phyloP scores from a whole-genome alignment of 2,797 vertebrate species.

The Monodelphis domestica region DNA sequence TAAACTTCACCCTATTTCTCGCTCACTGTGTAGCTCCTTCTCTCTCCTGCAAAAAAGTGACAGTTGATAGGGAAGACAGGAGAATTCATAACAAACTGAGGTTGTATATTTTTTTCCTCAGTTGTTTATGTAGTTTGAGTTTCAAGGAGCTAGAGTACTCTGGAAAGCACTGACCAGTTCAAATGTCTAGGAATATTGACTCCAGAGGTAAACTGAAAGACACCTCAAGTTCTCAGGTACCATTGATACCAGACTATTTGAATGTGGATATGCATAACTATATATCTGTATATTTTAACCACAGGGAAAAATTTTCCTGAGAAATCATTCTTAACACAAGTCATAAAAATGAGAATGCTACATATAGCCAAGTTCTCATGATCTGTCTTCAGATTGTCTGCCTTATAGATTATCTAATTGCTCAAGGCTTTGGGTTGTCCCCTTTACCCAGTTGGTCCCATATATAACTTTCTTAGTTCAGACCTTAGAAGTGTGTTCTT shows the following conservation, averaged over 20 bases:
- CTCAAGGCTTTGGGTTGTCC: background rate
- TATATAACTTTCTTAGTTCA: background rate
- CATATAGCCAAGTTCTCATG: conserved; percentile 2
- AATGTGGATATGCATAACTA: background rate
- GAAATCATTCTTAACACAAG: conserved; percentile 14
- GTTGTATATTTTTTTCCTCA: background rate
- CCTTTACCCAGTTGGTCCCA: background rate
- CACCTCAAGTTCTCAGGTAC: background rate
- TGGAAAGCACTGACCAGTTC: conserved; percentile 10
- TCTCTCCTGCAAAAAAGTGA: background rate
- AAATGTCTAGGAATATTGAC: conserved; percentile 20
- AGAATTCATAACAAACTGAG: conserved; percentile 8
- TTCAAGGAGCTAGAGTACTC: conserved; percentile 24
- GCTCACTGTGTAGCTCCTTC: background rate
- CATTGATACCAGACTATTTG: background rate
- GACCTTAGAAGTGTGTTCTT: no score
- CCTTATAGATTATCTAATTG: background rate
- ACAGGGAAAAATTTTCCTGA: conserved; percentile 20
- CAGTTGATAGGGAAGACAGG: background rate
- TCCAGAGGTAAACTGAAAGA: conserved; percentile 25
- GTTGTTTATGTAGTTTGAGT: background rate
- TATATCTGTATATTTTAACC: conserved; percentile 20
- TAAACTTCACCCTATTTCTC: background rate
- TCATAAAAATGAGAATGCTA: background rate
- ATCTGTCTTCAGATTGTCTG: conserved; percentile 29